A percentile compares a stretch with the other conserved stretches of the same genome.
Conservation (phyloP, 2,888 invertebrate genomes). For the Pomacea canaliculata region DNA sequence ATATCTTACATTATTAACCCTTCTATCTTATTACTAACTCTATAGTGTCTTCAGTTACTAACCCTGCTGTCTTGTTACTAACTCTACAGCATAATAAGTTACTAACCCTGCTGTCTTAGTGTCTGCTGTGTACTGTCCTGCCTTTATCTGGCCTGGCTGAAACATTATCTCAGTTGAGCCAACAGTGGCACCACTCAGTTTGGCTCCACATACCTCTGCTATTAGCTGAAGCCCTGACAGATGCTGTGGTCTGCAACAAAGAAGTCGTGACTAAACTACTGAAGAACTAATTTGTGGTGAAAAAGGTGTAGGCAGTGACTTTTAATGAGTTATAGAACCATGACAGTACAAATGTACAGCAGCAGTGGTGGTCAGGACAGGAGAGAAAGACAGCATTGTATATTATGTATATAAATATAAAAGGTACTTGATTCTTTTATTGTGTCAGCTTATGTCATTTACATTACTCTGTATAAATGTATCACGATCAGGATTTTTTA, state of each 20-base stretch:
- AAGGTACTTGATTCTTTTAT: too few relatives aligned
- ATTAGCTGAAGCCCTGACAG: constrained; percentile 80
- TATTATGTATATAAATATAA: too few relatives aligned
- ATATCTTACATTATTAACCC: too few relatives aligned
- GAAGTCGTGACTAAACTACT: background rate
- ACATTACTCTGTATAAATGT: too few relatives aligned
- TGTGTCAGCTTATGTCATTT: background rate
- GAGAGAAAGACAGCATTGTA: too few relatives aligned
- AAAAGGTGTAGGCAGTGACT: too few relatives aligned
- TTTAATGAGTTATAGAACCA: background rate
- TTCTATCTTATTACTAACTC: too few relatives aligned
- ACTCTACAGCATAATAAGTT: background rate
- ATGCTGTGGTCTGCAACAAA: constrained; percentile 67
- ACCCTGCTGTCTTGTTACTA: too few relatives aligned
- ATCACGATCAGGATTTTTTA: too few relatives aligned
- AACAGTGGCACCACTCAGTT: constrained; percentile 78
- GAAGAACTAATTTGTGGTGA: too few relatives aligned
- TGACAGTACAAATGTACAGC: background rate
- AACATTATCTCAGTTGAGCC: constrained; percentile 85
- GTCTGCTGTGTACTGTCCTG: constrained; percentile 80
- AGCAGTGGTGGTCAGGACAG: background rate
- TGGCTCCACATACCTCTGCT: constrained; percentile 80
- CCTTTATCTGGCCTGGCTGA: constrained; percentile 74
- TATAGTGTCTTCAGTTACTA: too few relatives aligned
- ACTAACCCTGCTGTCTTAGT: constrained; percentile 85